Conservation (phyloP, 2,888 invertebrate species). For the Ecdyonurus torrentis region DNA sequence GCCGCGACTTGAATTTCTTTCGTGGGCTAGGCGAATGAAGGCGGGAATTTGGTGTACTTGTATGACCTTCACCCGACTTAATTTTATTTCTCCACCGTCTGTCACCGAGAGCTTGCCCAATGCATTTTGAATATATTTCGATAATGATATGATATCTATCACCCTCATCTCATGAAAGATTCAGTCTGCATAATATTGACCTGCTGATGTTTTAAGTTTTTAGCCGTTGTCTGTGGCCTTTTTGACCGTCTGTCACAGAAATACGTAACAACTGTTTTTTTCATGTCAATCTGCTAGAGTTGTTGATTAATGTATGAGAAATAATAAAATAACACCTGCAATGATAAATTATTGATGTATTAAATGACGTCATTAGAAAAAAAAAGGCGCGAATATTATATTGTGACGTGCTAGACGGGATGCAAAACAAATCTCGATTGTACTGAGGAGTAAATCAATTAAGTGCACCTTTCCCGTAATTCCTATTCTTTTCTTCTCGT, state of each 20-base stretch:
- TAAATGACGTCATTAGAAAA: neutral
- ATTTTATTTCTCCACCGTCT: neutral
- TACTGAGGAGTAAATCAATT: neutral
- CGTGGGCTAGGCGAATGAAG: neutral
- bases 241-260: no score
- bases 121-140: neutral
- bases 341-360: neutral
- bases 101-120: neutral
- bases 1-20: no score
- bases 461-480: neutral
- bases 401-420: neutral
- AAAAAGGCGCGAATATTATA: neutral
- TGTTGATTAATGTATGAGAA: neutral
- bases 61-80: neutral
- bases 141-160: neutral
- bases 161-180: neutral
- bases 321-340: no score
- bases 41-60: neutral
- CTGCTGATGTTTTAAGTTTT: neutral
- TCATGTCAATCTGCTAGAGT: no score
- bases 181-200: neutral
- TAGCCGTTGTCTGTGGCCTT: neutral
- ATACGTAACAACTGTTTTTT: neutral
- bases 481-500: neutral
- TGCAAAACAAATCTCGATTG: neutral